These are phyloP conservation scores for Gymnopithys bicolor DNA, from an alignment of 2,797 vertebrate genomes.

Conservation along the genomic window DNA sequence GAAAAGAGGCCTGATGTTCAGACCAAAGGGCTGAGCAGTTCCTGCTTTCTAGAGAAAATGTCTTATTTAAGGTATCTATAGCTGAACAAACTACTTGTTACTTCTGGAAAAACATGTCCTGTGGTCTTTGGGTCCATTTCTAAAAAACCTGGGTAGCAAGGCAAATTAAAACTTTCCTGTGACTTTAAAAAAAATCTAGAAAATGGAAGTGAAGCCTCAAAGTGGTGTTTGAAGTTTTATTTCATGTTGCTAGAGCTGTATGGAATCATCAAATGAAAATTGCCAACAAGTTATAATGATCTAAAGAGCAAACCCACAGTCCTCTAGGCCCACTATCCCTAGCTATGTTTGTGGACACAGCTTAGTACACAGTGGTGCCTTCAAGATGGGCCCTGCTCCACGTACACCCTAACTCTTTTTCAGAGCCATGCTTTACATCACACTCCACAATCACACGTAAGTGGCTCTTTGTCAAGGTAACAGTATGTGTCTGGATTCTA, in stretches of 20 bases:
- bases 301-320: background rate
- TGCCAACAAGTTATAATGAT: background rate
- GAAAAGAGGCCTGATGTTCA: background rate
- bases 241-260: background rate
- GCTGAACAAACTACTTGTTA: background rate
- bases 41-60: background rate
- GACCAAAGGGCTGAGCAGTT: background rate
- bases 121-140: background rate
- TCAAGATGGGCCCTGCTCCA: accelerated
- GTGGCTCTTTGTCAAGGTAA: background rate
- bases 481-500: background rate
- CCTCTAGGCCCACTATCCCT: background rate
- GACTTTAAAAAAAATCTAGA: background rate
- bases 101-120: background rate
- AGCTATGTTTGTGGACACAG: background rate
- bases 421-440: background rate
- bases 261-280: background rate
- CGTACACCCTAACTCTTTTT: background rate
- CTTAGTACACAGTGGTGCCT: background rate
- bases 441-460: background rate
- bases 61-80: background rate
- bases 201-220: background rate
- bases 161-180: background rate
- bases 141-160: background rate
- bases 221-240: background rate